phyloP scores from a whole-genome alignment of 2,888 invertebrate genomes.

The Lutraria lutraria region DNA sequence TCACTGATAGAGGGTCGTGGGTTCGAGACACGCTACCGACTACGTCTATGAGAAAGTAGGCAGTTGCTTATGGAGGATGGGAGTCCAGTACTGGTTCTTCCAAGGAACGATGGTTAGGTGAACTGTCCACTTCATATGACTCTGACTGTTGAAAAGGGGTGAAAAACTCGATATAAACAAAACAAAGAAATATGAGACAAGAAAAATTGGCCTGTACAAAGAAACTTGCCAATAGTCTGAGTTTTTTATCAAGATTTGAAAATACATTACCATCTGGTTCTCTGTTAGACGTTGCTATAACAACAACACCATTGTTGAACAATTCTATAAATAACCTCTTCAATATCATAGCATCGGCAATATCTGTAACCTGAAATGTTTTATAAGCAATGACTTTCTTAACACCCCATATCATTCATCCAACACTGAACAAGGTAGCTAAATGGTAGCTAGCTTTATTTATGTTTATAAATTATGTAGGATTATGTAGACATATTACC shows the following conservation, averaged over 20 bases:
- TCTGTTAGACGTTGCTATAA: conserved; percentile 98
- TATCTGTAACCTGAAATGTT: conserved; percentile 94
- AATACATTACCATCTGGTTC: conserved; percentile 92
- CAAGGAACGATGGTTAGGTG: no score
- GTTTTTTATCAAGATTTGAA: background rate
- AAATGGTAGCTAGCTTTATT: background rate
- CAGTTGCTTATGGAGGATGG: no score
- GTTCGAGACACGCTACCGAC: no score
- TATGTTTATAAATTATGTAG: background rate
- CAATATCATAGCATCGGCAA: conserved; percentile 99
- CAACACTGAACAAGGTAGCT: background rate
- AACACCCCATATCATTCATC: background rate
- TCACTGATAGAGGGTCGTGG: no score
- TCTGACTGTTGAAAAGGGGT: no score
- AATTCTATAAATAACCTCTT: conserved; percentile 97
- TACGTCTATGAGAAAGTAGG: no score
- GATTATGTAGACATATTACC: no score
- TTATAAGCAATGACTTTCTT: background rate
- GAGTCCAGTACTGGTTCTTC: no score
- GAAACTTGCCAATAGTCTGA: background rate
- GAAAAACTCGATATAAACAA: no score
- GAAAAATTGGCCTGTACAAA: background rate
- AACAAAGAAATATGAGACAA: background rate
- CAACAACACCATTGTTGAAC: conserved; percentile 95
- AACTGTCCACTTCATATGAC: no score